Evolutionary conservation across 2,797 vertebrate genomes (phyloP).

Genomic region (Pangasius krempfi): DNA sequence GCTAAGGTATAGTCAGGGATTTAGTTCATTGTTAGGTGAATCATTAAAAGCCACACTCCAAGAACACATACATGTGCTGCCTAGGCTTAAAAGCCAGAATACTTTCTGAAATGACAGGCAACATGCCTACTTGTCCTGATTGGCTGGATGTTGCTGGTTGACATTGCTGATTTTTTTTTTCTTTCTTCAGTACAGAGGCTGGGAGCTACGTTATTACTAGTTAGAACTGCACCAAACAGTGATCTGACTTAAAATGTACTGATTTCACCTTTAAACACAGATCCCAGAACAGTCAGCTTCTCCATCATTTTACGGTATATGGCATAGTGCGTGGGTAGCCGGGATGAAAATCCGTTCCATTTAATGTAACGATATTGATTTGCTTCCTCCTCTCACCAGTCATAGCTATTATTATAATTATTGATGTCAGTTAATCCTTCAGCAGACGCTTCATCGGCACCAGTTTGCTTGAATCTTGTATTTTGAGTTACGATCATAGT

Average conservation of each 20-base stretch:
- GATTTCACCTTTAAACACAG: background rate
- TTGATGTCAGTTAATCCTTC: background rate
- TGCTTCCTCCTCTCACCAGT: background rate
- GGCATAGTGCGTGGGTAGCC: background rate
- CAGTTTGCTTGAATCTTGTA: background rate
- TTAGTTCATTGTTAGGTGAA: background rate
- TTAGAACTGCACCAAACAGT: background rate
- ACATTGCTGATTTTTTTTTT: background rate
- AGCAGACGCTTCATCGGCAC: no score
- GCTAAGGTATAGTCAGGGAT: background rate
- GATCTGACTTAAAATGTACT: background rate
- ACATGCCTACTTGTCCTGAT: background rate
- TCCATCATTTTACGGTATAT: conserved; percentile 6
- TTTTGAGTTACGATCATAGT: background rate
- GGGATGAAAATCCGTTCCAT: background rate
- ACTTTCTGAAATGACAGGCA: no score
- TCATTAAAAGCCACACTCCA: background rate
- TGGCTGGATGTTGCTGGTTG: background rate
- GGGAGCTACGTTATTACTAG: no score
- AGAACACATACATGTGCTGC: background rate
- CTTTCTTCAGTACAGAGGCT: background rate
- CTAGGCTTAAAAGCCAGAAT: background rate
- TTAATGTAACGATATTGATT: background rate
- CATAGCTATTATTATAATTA: background rate
- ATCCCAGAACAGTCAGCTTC: background rate